phyloP scores from a whole-genome alignment of 1,140 invertebrate species.

The Prorops nasuta region DNA sequence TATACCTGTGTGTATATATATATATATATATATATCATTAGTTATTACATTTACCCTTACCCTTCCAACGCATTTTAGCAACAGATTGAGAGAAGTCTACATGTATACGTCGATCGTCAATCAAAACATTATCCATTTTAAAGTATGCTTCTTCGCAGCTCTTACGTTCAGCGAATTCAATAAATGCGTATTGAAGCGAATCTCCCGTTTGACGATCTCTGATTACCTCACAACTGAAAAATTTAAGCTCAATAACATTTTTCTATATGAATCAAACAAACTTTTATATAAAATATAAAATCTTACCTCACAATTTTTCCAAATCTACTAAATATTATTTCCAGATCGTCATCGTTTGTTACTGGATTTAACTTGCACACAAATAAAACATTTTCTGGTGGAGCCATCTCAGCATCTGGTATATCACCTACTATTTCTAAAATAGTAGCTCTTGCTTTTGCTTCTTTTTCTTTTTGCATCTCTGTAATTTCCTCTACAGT shows the following conservation, averaged over 20 bases:
- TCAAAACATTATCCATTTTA: slow-evolving; percentile 99
- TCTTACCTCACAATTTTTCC: slow-evolving; percentile 80
- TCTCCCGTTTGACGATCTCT: slow-evolving; percentile 89
- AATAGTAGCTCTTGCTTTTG: slow-evolving; percentile 94
- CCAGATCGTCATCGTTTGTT: slow-evolving; percentile 94
- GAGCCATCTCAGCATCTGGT: slow-evolving; percentile 94
- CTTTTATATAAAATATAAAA: slow-evolving; percentile 3
- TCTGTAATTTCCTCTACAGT: slow-evolving; percentile 82
- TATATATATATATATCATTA: too few species aligned
- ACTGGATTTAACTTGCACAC: slow-evolving; percentile 99
- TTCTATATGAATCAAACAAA: slow-evolving; percentile 15
- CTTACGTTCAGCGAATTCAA: slow-evolving; percentile 94
- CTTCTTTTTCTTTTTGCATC: slow-evolving; percentile 87
- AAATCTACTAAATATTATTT: slow-evolving; percentile 97
- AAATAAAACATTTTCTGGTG: slow-evolving; percentile 98
- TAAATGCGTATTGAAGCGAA: slow-evolving; percentile 98
- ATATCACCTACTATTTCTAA: slow-evolving; percentile 98
- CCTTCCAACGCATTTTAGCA: slow-evolving; percentile 84
- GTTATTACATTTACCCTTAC: slow-evolving; percentile 76
- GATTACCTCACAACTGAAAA: slow-evolving; percentile 90
- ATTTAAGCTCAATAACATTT: slow-evolving; percentile 1
- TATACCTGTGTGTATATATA: too few species aligned
- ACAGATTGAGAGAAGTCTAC: slow-evolving; percentile 99
- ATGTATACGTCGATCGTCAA: slow-evolving; percentile 97
- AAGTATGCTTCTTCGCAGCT: slow-evolving; percentile 98